Conservation (phyloP, 2,797 vertebrate species). For the Pantherophis alleghaniensis region DNA sequence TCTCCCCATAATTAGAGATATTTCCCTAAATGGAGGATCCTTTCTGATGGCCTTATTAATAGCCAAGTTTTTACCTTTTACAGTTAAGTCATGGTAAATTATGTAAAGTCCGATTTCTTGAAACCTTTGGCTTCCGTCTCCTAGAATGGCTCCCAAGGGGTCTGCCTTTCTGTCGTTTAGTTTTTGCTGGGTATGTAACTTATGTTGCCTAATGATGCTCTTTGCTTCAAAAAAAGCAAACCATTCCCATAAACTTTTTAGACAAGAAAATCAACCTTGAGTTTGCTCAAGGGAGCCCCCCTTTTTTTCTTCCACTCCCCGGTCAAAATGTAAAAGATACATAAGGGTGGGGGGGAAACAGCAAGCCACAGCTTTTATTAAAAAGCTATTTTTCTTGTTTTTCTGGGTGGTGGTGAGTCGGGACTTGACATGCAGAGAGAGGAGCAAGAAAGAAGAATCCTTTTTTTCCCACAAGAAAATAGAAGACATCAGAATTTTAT, state of each 20-base stretch:
- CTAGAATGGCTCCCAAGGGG: background rate
- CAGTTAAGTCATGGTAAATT: background rate
- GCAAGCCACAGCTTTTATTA: slow-evolving; percentile 1
- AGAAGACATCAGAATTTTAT: background rate
- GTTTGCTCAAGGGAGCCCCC: background rate
- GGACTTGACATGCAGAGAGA: slow-evolving; percentile 6
- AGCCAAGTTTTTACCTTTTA: background rate
- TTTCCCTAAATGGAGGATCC: background rate
- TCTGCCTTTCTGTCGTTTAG: background rate
- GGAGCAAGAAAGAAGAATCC: background rate
- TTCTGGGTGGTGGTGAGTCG: slow-evolving; percentile 30
- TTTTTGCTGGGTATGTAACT: background rate
- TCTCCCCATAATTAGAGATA: background rate
- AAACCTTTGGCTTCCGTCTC: background rate
- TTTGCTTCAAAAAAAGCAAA: slow-evolving; percentile 18
- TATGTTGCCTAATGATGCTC: background rate
- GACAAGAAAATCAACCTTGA: slow-evolving; percentile 33
- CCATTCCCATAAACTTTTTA: slow-evolving; percentile 5
- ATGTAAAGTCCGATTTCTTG: slow-evolving; percentile 4
- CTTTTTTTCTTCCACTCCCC: background rate
- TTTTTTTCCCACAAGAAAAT: background rate
- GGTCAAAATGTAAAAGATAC: background rate
- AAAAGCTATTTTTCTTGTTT: slow-evolving; percentile 46
- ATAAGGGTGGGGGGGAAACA: background rate
- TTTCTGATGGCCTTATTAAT: background rate